Evolutionary conservation across 1,140 invertebrate species (phyloP), one percentile per base, ranked within the genome.

Genomic region (Macrobrachium nipponense): DNA sequence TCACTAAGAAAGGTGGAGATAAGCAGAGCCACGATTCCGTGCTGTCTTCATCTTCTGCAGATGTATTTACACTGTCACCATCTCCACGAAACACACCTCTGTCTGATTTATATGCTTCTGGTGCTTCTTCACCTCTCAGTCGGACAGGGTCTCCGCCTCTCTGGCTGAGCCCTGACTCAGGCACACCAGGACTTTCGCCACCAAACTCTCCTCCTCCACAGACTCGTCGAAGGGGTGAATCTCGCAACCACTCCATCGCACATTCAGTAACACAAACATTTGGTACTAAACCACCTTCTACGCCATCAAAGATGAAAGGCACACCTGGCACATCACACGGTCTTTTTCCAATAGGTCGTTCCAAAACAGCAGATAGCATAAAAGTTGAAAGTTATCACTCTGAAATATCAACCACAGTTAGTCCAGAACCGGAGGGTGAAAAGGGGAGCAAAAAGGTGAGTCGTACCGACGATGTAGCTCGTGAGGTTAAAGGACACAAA

Each of bases 381-480:
- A 88, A 89, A 78, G 89, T 90, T 20, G 87, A 88, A 73, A 91
- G 92, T 70, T 90, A 90, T 1, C 92, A 91, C 87, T 90, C 91
- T 62, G 93, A 93, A 18, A 91, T 93, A 5, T 94, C 93, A 87
- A 94, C 95, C 76, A 94, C 94, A 12, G 94, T 90, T 94, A 94
- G 0, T 94, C 93, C 0, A 94, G 95, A 36, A 60, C 27, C 43
- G 23, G 85, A 82, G 10, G 44, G 77, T 36, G 62, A 36, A 5
- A 59, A 12, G 15, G 76, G 51, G 11, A 59, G n/a, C 44, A 68
- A 58, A 11, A 68, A 64, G 12, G 23, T 73, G n/a, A 64, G 20
- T 64, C 20, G 59, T 15, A 73, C 87, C 94, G 95, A 87, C 94
- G 95, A 89, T 92, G 93, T 89, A 94, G 94, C 90, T 82, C 51